A percentile compares a stretch with the other conserved stretches of the same genome.
Conservation (phyloP, 1,140 invertebrate species). For the Zophobas atratus region DNA sequence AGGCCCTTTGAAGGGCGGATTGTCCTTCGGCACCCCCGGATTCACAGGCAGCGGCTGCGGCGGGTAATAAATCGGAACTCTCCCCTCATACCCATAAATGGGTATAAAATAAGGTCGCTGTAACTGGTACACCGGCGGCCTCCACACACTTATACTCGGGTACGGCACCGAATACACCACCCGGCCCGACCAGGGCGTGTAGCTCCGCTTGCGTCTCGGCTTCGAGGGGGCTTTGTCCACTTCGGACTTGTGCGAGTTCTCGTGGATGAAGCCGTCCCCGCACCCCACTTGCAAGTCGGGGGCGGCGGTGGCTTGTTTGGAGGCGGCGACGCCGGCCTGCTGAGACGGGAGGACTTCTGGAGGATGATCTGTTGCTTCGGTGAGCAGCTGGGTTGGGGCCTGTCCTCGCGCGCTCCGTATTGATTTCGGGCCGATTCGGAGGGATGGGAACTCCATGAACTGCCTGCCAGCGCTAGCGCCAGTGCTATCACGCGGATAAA, state of each 20-base stretch:
- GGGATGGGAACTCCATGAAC: conserved; percentile 19
- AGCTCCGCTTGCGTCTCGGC: conserved; percentile 32
- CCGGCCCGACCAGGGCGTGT: conserved; percentile 9
- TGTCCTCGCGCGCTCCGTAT: conserved; percentile 54
- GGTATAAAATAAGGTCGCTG: conserved; percentile 64
- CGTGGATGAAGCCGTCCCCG: conserved; percentile 59
- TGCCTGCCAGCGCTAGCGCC: conserved; percentile 46
- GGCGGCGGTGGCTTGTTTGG: conserved; percentile 22
- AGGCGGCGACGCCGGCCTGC: not conserved
- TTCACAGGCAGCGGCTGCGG: conserved; percentile 60
- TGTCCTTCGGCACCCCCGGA: conserved; percentile 56
- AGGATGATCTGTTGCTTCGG: conserved; percentile 55
- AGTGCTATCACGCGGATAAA: conserved; percentile 28
- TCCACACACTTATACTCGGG: conserved; percentile 51
- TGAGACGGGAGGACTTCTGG: conserved; percentile 27
- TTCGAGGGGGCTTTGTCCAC: conserved; percentile 1
- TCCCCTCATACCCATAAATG: conserved; percentile 59
- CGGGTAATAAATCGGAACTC: conserved; percentile 63
- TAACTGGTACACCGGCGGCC: conserved; percentile 58
- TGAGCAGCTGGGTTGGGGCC: conserved; percentile 40
- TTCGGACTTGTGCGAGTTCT: conserved; percentile 8
- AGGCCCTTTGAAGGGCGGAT: conserved; percentile 50
- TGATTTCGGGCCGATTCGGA: conserved; percentile 47
- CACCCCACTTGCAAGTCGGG: conserved; percentile 66
- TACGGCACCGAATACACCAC: conserved; percentile 44